Conservation (phyloP, 2,113 vertebrate genomes). For the Riparia riparia region DNA sequence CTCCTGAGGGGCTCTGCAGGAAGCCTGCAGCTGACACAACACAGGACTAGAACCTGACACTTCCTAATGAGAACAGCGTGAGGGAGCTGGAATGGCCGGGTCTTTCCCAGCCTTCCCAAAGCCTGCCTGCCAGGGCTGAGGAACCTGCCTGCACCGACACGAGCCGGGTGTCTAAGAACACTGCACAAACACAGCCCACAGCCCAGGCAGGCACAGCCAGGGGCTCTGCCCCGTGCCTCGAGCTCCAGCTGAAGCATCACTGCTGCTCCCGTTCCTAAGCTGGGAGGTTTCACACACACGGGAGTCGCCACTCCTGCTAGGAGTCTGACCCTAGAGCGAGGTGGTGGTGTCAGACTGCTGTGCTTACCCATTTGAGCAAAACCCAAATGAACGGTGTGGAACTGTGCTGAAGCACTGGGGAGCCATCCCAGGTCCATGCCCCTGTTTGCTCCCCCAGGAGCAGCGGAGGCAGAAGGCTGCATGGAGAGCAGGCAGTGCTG, state of each 20-base stretch:
- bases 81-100: rapidly evolving
- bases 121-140: neutral
- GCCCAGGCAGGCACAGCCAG: neutral
- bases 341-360: neutral
- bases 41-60: neutral
- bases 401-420: neutral
- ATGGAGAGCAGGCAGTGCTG: neutral
- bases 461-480: neutral
- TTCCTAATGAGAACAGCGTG: neutral
- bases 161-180: neutral
- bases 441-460: neutral
- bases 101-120: neutral
- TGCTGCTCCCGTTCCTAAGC: neutral
- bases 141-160: neutral
- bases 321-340: neutral
- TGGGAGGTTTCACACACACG: neutral
- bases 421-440: neutral
- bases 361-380: neutral
- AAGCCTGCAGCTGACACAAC: neutral
- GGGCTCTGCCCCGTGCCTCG: neutral
- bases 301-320: neutral
- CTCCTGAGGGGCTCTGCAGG: neutral
- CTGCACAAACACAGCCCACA: neutral
- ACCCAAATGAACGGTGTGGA: neutral
- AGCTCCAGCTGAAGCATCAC: neutral